phyloP scores from a whole-genome alignment of 2,113 vertebrate species.

The Gadus chalcogrammus region DNA sequence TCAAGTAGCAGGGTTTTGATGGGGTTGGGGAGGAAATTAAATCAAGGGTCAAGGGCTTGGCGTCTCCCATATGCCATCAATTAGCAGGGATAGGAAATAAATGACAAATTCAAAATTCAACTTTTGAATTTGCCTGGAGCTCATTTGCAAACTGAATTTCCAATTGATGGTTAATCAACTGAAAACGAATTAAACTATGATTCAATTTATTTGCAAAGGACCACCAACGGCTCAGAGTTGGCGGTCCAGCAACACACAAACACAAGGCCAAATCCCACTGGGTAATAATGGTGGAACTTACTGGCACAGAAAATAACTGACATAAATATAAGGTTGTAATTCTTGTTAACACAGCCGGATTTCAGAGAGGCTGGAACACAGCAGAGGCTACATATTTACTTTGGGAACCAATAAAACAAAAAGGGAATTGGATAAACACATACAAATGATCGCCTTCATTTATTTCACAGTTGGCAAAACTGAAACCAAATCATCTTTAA shows the following conservation, averaged over 20 bases:
- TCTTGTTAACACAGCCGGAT: too few relatives aligned
- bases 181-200: neutral
- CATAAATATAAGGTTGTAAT: too few relatives aligned
- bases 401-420: too few relatives aligned
- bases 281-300: too few relatives aligned
- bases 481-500: too few relatives aligned
- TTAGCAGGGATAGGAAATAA: conserved; percentile 37
- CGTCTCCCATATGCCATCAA: conserved; percentile 46
- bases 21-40: conserved; percentile 54
- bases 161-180: conserved; percentile 5
- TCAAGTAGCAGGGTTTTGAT: conserved; percentile 34
- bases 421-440: too few relatives aligned
- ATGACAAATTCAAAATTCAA: conserved; percentile 42
- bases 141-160: conserved; percentile 29
- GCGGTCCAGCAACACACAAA: neutral
- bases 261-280: neutral
- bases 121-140: conserved; percentile 43
- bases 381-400: too few relatives aligned
- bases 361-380: too few relatives aligned
- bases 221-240: neutral
- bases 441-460: too few relatives aligned
- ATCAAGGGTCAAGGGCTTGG: conserved; percentile 19
- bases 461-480: too few relatives aligned
- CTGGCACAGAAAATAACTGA: too few relatives aligned
- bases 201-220: neutral